These are phyloP conservation scores for Elgaria multicarinata DNA, from an alignment of 2,113 vertebrate species.

Conservation along the genomic window DNA sequence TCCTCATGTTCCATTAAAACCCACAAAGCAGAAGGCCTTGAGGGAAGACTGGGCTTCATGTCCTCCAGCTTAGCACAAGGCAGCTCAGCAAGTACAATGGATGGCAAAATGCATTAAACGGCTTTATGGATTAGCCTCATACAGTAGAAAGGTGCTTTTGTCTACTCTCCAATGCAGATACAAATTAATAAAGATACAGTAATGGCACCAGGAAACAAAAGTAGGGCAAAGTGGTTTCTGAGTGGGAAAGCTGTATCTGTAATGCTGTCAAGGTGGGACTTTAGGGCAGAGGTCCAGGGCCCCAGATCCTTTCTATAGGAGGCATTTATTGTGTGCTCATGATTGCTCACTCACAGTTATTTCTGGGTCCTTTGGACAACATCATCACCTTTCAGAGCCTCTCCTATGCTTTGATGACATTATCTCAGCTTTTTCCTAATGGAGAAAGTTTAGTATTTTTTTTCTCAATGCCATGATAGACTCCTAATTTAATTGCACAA, in stretches of 20 bases:
- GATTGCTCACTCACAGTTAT: no score
- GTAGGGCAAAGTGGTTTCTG: background rate
- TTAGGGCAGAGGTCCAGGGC: background rate
- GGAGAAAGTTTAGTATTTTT: no score
- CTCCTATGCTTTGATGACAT: no score
- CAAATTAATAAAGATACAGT: background rate
- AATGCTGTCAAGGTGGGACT: background rate
- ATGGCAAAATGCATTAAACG: conserved; percentile 6
- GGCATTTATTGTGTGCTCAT: no score
- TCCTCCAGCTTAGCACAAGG: background rate
- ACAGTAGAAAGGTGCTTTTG: background rate
- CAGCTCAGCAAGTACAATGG: background rate
- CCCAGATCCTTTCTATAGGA: no score
- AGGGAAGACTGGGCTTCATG: background rate
- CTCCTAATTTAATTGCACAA: no score
- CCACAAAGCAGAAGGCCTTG: background rate
- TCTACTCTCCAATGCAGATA: background rate
- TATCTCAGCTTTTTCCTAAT: no score
- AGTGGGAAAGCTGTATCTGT: background rate
- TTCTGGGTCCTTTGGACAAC: no score
- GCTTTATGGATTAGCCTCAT: background rate
- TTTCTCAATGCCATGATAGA: no score
- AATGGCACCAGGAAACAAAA: background rate
- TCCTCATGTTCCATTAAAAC: background rate
- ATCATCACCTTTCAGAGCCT: no score